Conservation (phyloP, 1,140 invertebrate genomes). For the Lordiphosa stackelbergi region DNA sequence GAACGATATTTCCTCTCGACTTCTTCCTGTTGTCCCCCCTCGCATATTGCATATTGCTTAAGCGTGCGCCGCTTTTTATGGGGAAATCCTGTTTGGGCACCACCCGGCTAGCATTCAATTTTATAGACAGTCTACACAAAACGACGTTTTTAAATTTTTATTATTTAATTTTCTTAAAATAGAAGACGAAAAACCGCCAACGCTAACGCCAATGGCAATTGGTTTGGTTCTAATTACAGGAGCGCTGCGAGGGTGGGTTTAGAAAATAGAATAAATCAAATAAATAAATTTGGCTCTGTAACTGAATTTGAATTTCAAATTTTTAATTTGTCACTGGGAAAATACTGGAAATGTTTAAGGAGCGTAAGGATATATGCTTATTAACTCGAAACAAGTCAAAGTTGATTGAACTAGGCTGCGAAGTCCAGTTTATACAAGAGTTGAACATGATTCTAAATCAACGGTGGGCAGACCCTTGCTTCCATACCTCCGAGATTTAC, state of each 20-base stretch:
- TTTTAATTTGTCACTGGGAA: too few species aligned
- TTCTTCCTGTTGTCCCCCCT: slow-evolving; percentile 28
- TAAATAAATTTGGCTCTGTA: too few species aligned
- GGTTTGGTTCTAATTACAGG: slow-evolving; percentile 3
- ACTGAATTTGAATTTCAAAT: too few species aligned
- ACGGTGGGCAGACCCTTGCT: too few species aligned
- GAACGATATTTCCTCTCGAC: slow-evolving; percentile 61
- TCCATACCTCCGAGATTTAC: too few species aligned
- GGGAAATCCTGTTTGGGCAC: slow-evolving; percentile 67
- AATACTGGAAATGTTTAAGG: too few species aligned
- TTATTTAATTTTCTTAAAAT: slow-evolving; percentile 51
- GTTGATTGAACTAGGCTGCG: too few species aligned
- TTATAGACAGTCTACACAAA: slow-evolving; percentile 48
- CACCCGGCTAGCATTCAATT: slow-evolving; percentile 41
- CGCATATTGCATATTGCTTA: not conserved
- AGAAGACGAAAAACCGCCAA: slow-evolving; percentile 40
- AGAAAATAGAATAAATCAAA: too few species aligned
- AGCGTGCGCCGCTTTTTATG: slow-evolving; percentile 54
- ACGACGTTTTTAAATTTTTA: slow-evolving; percentile 31
- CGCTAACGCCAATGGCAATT: slow-evolving; percentile 34
- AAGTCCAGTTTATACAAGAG: too few species aligned
- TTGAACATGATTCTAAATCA: too few species aligned
- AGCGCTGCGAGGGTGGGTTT: slow-evolving; percentile 23
- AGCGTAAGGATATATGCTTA: too few species aligned
- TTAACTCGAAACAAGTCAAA: too few species aligned